Evolutionary conservation across 1,140 invertebrate species (phyloP).

Genomic region (Wasmannia auropunctata): DNA sequence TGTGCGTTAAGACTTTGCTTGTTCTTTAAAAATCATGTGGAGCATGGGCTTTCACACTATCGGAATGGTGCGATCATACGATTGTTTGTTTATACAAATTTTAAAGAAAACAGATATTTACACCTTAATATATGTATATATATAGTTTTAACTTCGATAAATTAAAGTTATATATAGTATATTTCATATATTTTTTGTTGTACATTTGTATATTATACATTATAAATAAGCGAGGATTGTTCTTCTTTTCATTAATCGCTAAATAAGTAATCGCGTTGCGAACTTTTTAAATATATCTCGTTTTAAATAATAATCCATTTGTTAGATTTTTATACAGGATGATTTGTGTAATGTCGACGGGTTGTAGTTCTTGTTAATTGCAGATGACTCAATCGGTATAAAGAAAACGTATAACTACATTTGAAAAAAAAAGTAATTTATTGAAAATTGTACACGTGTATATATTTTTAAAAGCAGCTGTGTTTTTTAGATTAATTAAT

Average conservation of each 20-base stretch:
- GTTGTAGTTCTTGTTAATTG: background rate
- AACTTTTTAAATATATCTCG: conserved; percentile 3
- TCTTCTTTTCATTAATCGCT: background rate
- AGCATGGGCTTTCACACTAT: conserved; percentile 4
- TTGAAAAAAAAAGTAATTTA: background rate
- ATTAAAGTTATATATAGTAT: conserved; percentile 21
- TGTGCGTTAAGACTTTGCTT: conserved; percentile 11
- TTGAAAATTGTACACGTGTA: background rate
- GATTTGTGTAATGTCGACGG: background rate
- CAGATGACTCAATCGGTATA: background rate
- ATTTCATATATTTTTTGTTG: conserved; percentile 15
- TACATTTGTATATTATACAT: conserved; percentile 13
- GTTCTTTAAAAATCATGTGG: conserved; percentile 16
- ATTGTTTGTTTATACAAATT: conserved; percentile 49
- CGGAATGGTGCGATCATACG: background rate
- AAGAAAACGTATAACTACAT: background rate
- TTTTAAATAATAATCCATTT: background rate
- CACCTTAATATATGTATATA: background rate
- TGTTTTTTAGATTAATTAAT: background rate
- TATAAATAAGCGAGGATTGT: background rate
- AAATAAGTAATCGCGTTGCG: background rate
- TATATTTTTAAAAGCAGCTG: background rate
- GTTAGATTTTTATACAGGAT: conserved; percentile 3
- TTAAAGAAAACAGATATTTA: conserved; percentile 12
- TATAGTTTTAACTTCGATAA: conserved; percentile 9